Base-by-base conservation (phyloP, 2,797 vertebrate genomes). In the Megaceryle alcyon region DNA sequence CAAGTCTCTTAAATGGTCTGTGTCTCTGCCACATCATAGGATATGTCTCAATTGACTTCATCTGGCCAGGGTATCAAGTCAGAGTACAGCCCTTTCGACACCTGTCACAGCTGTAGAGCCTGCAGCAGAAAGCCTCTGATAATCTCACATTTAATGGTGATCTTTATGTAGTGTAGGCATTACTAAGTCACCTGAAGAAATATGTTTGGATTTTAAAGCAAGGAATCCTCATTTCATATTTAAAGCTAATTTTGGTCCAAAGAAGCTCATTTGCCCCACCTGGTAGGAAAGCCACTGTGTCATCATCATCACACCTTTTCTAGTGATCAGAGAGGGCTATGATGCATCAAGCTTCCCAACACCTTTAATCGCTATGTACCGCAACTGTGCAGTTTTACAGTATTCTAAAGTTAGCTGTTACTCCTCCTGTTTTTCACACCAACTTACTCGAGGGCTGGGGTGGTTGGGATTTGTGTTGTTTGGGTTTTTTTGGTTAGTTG, bases 101-200 rank as follows among this genome's bases (percentile, higher is more conserved):
- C 53, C 31, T 15, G 1, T 15, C 10, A 1, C 71, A 57, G 44
- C 86, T 29, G 26, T 37, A 46, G 10, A 33, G 51, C 54, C 84
- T 0, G 0, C 5, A 19, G 57, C 4, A 66, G 10, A 60, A 1
- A 53, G 37, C 37, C 51, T 80, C 46, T 18, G 5, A 39, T 11
- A 90, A 10, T 2, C 63, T 72, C 80, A 1, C n/a, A 37, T 68
- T 86, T 86, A 71, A 72, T 41, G 17, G 37, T 51, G n/a, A 8
- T 44, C 51, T n/a, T 44, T 12, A 46, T 1, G 9, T 29, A 66
- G 8, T 1, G 19, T 21, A 51, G 72, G 8, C 35, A 37, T 48
- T 39, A 57, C 64, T 77, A 64, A 89, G 75, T 54, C 46, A 66
- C 68, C 44, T 43, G 41, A 61, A 75, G 21, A 66, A 86, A 71